Base-by-base conservation (phyloP, 2,113 vertebrate genomes). In the Lagopus leucura region DNA sequence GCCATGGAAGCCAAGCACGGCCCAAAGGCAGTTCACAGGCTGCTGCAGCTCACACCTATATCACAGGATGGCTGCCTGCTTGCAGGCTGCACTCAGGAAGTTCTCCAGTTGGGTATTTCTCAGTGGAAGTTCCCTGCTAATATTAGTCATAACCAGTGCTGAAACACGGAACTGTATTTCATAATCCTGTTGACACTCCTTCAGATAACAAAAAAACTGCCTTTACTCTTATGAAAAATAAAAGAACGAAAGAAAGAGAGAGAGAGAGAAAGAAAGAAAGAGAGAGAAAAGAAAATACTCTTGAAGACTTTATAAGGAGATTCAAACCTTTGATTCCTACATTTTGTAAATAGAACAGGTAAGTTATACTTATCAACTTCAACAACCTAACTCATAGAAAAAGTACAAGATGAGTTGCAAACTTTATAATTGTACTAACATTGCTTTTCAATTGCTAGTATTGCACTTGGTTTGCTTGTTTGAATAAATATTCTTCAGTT, bases 121-220 rank as follows among this genome's bases (percentile, higher is more conserved):
- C 97, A 86, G 97, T 97, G 98, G 98, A 98, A 98, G 93, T 98
- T 98, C 98, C 97, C 98, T 97, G 82, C 88, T 96, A 95, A 90
- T 95, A 89, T 90, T 95, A 95, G 91, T 90, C 95, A 97, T 86
- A 96, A 94, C 82, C 88, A 67, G 25, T 73, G 82, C 73, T 91
- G 82, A 88, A 92, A 77, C 71, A 77, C 78, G 84, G 82, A 88
- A 83, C 36, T 2, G 10, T 66, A 76, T 77, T 95, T 92, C 78
- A 60, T 97, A 91, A 96, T 86, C 27, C 67, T 92, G 55, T 40
- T 92, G 82, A 94, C 77, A 73, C 40, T 89, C 43, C 81, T 94
- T 88, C 57, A 94, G 71, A 71, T 66, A 72, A 70, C 66, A 85
- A 58, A 34, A 72, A 69, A 85, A 73, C 10, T 22, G 21, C 47